Evolutionary conservation across 2,113 vertebrate species (phyloP).

Genomic region (Serinus canaria): DNA sequence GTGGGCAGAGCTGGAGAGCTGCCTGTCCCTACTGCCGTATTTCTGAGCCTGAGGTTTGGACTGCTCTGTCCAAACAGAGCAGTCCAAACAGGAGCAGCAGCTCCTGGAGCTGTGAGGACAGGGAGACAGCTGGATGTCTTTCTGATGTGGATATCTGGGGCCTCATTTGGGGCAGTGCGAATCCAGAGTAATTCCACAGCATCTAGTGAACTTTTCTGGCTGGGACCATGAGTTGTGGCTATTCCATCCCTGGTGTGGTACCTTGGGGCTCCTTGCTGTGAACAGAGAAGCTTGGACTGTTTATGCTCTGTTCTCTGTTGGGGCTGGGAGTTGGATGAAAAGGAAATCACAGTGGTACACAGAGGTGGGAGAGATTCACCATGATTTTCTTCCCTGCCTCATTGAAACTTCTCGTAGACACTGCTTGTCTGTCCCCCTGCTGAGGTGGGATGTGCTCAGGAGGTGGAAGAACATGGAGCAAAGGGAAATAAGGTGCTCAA

Average conservation of each 20-base stretch:
- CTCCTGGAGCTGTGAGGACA: background rate
- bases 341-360: background rate
- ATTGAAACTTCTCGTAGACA: background rate
- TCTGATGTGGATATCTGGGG: background rate
- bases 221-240: background rate
- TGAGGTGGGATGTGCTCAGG: background rate
- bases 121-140: background rate
- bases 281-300: background rate
- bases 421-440: background rate
- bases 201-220: background rate
- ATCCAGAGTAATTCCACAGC: fast-evolving
- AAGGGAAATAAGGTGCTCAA: background rate
- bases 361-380: background rate
- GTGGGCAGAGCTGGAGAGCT: background rate
- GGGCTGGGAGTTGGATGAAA: background rate
- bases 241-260: background rate
- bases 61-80: too few species aligned
- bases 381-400: background rate
- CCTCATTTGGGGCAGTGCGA: background rate
- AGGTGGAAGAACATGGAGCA: background rate
- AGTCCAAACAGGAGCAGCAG: too few species aligned
- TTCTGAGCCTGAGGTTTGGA: background rate
- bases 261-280: background rate
- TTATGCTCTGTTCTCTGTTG: background rate
- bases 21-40: background rate